Evolutionary conservation across 1,140 invertebrate genomes (phyloP), one percentile per base, ranked within the genome.

Genomic region (Heliconius eleuchia): DNA sequence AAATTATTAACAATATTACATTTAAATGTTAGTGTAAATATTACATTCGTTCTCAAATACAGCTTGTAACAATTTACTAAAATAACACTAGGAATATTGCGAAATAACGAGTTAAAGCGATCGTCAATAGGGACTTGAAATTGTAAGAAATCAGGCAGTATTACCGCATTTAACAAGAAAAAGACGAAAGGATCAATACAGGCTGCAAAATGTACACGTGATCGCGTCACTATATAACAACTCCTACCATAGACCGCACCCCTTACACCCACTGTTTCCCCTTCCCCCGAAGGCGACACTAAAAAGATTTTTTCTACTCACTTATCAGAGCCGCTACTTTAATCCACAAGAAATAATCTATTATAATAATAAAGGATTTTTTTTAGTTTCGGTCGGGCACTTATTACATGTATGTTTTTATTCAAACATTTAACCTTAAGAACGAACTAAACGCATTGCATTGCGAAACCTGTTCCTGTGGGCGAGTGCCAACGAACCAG

Each of bases 141-240:
- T 84, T 81, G 82, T 80, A 77, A 80, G 78, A 85, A 89, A 90
- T 91, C 85, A 91, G 87, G 86, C 83, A 88, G 83, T 82, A 87
- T 84, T 84, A 83, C 85, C 87, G 86, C 86, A 88, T 88, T 88
- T 85, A 92, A 89, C 88, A 92, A 91, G 92, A 92, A 93, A 93
- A 93, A 94, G 89, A 92, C 91, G 89, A 92, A 89, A 89, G 88
- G 92, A 94, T 94, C 92, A 93, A 94, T 94, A 94, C 91, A 88
- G 86, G 89, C 91, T 94, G 91, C 92, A 94, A 94, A 94, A 92
- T 94, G 91, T 93, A 94, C 92, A 94, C 91, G 92, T 94, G 92
- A 94, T 93, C 92, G 91, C 88, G 91, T 91, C 91, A 94, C 92
- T 94, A 92, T 91, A 92, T 91, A 94, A 92, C 91, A 88, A 89